Conservation (phyloP, 2,113 vertebrate genomes). For the Gorsachius goisagi region DNA sequence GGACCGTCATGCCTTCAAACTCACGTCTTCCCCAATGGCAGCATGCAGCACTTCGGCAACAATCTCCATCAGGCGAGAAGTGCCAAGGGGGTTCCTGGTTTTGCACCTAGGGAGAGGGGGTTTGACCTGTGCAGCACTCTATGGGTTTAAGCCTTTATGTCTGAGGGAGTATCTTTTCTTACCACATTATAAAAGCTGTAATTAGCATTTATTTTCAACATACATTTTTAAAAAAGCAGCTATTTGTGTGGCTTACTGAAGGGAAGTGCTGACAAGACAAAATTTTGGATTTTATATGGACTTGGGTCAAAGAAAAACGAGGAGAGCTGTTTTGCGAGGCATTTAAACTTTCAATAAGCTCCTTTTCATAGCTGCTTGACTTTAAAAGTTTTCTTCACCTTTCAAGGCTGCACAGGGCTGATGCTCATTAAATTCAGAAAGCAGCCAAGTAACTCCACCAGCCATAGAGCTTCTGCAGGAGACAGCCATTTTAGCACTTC, state of each 20-base stretch:
- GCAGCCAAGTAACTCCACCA: constrained; percentile 30
- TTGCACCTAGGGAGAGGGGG: neutral
- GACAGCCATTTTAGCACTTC: constrained; percentile 33
- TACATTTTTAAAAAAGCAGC: neutral
- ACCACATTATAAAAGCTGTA: neutral
- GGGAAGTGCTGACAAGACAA: neutral
- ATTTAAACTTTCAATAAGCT: neutral
- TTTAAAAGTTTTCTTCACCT: neutral
- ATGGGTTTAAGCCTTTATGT: neutral
- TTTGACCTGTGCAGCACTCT: neutral
- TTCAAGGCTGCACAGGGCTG: neutral
- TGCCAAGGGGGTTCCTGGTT: neutral
- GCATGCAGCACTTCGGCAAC: neutral
- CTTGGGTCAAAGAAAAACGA: neutral
- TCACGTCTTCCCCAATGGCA: fast-evolving
- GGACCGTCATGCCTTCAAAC: neutral
- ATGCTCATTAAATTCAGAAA: constrained; percentile 23
- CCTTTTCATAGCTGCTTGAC: neutral
- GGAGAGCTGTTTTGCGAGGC: neutral
- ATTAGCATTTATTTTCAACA: neutral
- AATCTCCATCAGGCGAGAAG: neutral
- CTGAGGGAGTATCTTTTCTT: neutral
- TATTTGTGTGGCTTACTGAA: neutral
- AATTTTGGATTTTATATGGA: neutral
- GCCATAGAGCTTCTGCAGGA: neutral